Evolutionary conservation across 2,113 vertebrate genomes (phyloP), one percentile per base, ranked within the genome.

Genomic region (Patagioenas fasciata): DNA sequence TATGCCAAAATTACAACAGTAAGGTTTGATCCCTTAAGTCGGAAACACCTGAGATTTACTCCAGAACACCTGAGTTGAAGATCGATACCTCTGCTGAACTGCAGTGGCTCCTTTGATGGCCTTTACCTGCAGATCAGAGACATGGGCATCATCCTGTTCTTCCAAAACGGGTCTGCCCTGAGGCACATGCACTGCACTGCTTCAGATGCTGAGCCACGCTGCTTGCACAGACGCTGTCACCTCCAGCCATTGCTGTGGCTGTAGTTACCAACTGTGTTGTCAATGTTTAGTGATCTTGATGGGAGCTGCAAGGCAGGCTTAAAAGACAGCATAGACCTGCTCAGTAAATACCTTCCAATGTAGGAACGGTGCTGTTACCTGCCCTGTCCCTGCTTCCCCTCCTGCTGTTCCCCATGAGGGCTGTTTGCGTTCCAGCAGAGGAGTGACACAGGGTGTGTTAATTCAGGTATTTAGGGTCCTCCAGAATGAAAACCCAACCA

Each of bases 391-490:
- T 72, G 18, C 25, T 75, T 78, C 26, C 9, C 5, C 8, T 62
- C 42, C 69, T 80, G 34, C 48, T 75, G 1, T 61, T 90, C 20
- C 25, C 26, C 18, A 34, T 1, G 1, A 80, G 47, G 51, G 6
- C 14, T 0, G 1, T 90, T 70, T 53, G 32, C 38, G 50, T 40
- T 88, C 62, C 54, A 70, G 50, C 2, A 2, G 54, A 75, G 26
- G 14, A 88, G 66, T 0, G 0, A 82, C 18, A 31, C 9, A 71
- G 36, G 40, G 69, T 0, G 0, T 34, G 25, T 44, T 1, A 0
- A 44, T 94, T 75, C 70, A 78, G 57, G 32, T 60, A 17, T 28
- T 87, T 71, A 89, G 57, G 19, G 75, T 79, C 13, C 34, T 90
- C 24, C 42, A 47, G 79, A 73, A 73, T 66, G 61, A 77, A 83